A percentile compares a stretch with the other conserved stretches of the same genome.
phyloP scores from a whole-genome alignment of 2,888 invertebrate species.

The Aquatica leii region DNA sequence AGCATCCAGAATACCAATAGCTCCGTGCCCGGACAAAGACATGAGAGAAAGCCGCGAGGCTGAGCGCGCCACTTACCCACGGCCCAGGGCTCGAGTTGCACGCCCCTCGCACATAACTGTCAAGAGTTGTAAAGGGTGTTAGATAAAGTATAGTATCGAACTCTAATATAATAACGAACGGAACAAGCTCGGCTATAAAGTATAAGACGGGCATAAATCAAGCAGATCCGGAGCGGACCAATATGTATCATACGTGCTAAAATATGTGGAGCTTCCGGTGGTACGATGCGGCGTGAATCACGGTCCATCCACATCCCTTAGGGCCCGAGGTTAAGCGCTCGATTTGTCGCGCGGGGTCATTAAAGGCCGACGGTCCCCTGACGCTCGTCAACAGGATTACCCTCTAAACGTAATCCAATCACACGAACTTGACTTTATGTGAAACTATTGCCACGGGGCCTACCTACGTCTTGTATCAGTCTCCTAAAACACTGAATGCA shows the following conservation, averaged over 20 bases:
- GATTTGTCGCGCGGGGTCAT: constrained; percentile 64
- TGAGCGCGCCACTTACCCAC: constrained; percentile 55
- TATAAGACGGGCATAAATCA: constrained; percentile 73
- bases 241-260: constrained; percentile 54
- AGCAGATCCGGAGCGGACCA: constrained; percentile 38
- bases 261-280: constrained; percentile 56
- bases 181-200: constrained; percentile 74
- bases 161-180: constrained; percentile 73
- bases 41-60: constrained; percentile 29
- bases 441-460: constrained; percentile 47
- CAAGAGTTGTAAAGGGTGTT: constrained; percentile 55
- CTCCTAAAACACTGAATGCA: constrained; percentile 31
- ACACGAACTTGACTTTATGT: constrained; percentile 57
- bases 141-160: constrained; percentile 63
- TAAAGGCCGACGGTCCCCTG: constrained; percentile 64
- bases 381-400: constrained; percentile 70
- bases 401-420: constrained; percentile 74
- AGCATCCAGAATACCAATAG: constrained; percentile 50
- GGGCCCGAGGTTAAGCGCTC: constrained; percentile 60
- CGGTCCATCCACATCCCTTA: constrained; percentile 41
- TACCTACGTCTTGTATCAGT: constrained; percentile 46
- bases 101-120: constrained; percentile 53
- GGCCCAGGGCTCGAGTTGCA: constrained; percentile 51
- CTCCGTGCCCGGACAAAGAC: constrained; percentile 51
- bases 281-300: constrained; percentile 35